A percentile compares a stretch with the other conserved stretches of the same genome.
Evolutionary conservation across 2,888 invertebrate genomes (phyloP).

Genomic region (Drosophila siamana): DNA sequence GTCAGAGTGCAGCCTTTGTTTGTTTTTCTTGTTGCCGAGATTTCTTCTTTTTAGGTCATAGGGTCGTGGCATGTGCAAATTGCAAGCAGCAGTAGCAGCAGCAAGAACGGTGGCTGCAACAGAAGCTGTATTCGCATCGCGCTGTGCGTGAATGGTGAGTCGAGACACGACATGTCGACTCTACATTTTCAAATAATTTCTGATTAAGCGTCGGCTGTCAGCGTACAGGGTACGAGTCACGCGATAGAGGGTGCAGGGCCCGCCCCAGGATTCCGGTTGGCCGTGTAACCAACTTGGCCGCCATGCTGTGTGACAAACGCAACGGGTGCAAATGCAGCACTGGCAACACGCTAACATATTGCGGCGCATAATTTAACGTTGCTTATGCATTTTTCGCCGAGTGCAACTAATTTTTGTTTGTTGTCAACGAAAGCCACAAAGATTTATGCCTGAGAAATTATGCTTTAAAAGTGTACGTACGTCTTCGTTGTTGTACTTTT

Average conservation of each 20-base stretch:
- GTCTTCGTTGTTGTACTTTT: slow-evolving; percentile 45
- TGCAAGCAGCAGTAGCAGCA: slow-evolving; percentile 47
- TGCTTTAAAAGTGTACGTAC: slow-evolving; percentile 77
- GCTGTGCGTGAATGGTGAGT: slow-evolving; percentile 65
- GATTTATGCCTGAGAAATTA: slow-evolving; percentile 76
- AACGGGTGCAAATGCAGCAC: slow-evolving; percentile 73
- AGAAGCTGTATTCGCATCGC: slow-evolving; percentile 27
- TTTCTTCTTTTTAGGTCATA: slow-evolving; percentile 69
- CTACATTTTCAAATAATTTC: slow-evolving; percentile 80
- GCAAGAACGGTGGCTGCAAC: slow-evolving; percentile 9
- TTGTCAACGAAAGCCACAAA: slow-evolving; percentile 70
- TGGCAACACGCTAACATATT: slow-evolving; percentile 77
- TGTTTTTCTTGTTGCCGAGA: slow-evolving; percentile 57
- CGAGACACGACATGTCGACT: slow-evolving; percentile 73
- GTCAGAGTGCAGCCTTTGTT: slow-evolving; percentile 35
- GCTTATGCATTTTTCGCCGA: slow-evolving; percentile 58
- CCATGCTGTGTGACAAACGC: slow-evolving; percentile 79
- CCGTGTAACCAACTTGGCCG: slow-evolving; percentile 33
- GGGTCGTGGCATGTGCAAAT: slow-evolving; percentile 79
- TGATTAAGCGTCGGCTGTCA: slow-evolving; percentile 67
- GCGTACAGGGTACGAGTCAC: background rate
- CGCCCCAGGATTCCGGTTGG: slow-evolving; percentile 6
- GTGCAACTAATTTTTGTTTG: slow-evolving; percentile 81
- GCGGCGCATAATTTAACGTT: slow-evolving; percentile 79
- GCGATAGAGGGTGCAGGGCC: background rate